Evolutionary conservation across 2,888 invertebrate genomes (phyloP), one percentile per base, ranked within the genome.

Genomic region (Sycophila texana): DNA sequence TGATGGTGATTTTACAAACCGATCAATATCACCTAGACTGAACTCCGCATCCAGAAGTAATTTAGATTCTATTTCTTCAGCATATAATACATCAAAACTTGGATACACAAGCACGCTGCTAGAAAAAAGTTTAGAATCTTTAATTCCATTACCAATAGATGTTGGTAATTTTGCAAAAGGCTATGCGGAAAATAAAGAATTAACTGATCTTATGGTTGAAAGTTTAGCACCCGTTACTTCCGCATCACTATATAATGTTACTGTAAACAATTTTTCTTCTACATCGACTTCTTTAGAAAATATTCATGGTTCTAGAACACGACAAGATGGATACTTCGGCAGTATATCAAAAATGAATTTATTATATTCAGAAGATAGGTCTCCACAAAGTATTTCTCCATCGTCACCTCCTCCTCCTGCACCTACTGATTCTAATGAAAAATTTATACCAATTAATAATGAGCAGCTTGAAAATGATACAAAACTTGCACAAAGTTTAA

Each of bases 381-480:
- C 88, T 14, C 87, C 89, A 0, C 88, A 88, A 2, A 89, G 89
- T 81, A 89, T 91, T 78, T 94, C 94, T 39, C 94, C 95, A 0
- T 95, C 95, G 88, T 91, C 91, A 55, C 96, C 96, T 2, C 96
- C 96, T 2, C 96, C 96, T 4, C 96, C 96, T 39, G 96, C 96
- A 0, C 96, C 96, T 0, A 93, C 93, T 78, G 95, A 95, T 88
- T 92, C 92, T 47, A 78, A 86, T 16, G 87, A 88, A 58, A 81
- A 84, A 49, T 92, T 94, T 89, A 89, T 93, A 65, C 90, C 91
- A 88, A 88, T 91, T 65, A 86, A 81, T 55, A 18, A 79, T n/a
- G 87, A 89, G n/a, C 86, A 87, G 14, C 82, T 85, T 74, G 87
- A 89, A 1, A 66, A 81, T 30, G 87, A 86, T 14, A 55, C 82